Conservation (phyloP, 2,888 invertebrate species). For the Agapostemon virescens region DNA sequence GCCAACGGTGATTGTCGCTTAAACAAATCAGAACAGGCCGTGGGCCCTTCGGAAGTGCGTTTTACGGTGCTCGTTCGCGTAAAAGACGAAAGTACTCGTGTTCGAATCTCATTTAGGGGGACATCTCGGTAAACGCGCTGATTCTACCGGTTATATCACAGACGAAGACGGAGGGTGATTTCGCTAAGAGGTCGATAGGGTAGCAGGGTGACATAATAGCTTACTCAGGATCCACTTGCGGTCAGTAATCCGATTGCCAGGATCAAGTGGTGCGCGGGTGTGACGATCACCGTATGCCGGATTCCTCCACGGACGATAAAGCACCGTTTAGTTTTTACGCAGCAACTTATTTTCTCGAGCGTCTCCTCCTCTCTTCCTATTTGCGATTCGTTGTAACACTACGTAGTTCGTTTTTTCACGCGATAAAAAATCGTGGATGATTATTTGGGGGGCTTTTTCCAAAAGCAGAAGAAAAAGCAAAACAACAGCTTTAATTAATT, state of each 20-base stretch:
- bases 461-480: no score
- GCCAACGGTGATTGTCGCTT: no score
- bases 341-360: no score
- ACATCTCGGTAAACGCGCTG: conserved; percentile 39
- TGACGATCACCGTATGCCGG: conserved; percentile 34
- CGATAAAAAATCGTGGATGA: neutral
- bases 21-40: no score
- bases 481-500: no score
- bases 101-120: conserved; percentile 42
- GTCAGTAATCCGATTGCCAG: conserved; percentile 61
- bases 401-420: neutral
- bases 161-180: conserved; percentile 54
- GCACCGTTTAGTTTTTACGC: neutral
- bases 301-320: neutral
- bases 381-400: neutral
- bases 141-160: conserved; percentile 39
- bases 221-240: conserved; percentile 63
- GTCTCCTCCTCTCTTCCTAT: neutral
- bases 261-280: conserved; percentile 30
- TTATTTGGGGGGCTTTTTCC: no score
- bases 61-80: neutral
- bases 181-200: conserved; percentile 47
- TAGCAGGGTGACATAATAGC: conserved; percentile 57
- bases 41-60: no score
- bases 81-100: conserved; percentile 36